These are phyloP conservation scores for Molorchus minor DNA, from an alignment of 2,888 invertebrate species.

Conservation along the genomic window DNA sequence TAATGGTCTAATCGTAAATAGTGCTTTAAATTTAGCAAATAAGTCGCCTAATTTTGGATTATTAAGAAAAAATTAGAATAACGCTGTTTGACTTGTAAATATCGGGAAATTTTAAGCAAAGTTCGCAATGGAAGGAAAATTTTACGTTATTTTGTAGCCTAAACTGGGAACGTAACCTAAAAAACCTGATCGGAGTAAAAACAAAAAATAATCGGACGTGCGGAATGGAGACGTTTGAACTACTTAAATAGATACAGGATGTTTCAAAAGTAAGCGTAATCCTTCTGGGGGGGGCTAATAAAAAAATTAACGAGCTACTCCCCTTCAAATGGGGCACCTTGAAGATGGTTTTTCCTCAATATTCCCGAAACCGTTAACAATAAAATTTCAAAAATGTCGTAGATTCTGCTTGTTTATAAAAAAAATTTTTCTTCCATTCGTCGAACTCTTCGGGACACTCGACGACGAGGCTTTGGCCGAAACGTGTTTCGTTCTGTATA, in stretches of 20 bases:
- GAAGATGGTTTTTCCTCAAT: no score
- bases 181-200: no score
- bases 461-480: slow-evolving; percentile 17
- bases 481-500: slow-evolving; percentile 34
- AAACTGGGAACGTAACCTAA: background rate
- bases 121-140: background rate
- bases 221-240: no score
- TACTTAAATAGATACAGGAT: no score
- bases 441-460: background rate
- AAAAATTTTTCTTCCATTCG: background rate
- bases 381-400: no score
- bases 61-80: slow-evolving; percentile 4
- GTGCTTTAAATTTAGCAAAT: slow-evolving; percentile 20
- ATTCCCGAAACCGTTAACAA: no score
- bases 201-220: no score
- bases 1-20: slow-evolving; percentile 24
- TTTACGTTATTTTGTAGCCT: background rate
- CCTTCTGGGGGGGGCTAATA: no score
- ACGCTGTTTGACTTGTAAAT: slow-evolving; percentile 17
- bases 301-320: no score
- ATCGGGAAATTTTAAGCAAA: background rate
- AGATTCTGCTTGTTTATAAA: background rate
- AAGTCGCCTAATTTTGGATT: slow-evolving; percentile 17
- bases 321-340: no score
- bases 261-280: no score